Conservation (phyloP, 1,140 invertebrate genomes). For the Plodia interpunctella region DNA sequence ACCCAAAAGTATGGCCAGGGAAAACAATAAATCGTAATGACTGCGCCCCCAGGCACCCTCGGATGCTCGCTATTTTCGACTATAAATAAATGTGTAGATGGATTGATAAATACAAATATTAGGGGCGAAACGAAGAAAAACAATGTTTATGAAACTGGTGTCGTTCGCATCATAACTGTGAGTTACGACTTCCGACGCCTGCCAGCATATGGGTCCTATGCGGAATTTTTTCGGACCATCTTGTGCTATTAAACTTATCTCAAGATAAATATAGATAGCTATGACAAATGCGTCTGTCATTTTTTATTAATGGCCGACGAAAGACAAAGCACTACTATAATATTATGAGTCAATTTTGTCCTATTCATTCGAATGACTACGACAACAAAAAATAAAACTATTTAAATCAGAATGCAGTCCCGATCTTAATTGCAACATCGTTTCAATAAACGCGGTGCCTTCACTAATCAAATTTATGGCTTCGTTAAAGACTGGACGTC, state of each 20-base stretch:
- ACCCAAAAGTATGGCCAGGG: constrained; percentile 58
- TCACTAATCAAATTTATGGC: constrained; percentile 17
- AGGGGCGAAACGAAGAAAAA: constrained; percentile 76
- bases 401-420: neutral
- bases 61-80: constrained; percentile 68
- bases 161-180: constrained; percentile 74
- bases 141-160: constrained; percentile 77
- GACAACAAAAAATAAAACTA: constrained; percentile 3
- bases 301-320: neutral
- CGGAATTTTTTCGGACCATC: constrained; percentile 58
- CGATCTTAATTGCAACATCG: constrained; percentile 4
- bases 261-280: constrained; percentile 32
- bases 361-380: neutral
- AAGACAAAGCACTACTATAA: neutral
- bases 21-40: constrained; percentile 75
- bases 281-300: neutral
- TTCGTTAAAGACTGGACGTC: constrained; percentile 13
- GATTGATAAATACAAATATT: constrained; percentile 78
- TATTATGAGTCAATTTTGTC: neutral
- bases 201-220: constrained; percentile 62
- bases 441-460: constrained; percentile 6
- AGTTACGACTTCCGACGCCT: constrained; percentile 74
- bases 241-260: constrained; percentile 21
- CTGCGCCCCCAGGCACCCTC: constrained; percentile 61
- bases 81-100: constrained; percentile 77